Conservation (phyloP, 2,797 vertebrate genomes). For the Adelosebastes latens region DNA sequence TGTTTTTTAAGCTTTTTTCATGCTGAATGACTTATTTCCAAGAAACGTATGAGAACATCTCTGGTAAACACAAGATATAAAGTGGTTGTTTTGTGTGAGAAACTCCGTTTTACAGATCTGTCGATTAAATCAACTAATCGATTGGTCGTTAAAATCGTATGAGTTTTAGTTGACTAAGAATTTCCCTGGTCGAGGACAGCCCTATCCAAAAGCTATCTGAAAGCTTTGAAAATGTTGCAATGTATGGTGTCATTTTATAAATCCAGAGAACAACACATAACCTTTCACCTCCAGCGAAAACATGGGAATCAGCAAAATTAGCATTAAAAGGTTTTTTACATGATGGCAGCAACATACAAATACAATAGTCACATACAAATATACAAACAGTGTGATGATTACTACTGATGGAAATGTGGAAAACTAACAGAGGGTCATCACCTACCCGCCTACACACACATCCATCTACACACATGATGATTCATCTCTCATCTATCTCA, state of each 20-base stretch:
- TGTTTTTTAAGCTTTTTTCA: background rate
- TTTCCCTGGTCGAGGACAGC: too few species aligned
- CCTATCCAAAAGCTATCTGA: background rate
- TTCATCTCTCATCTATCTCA: constrained; percentile 10
- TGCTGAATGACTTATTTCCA: background rate
- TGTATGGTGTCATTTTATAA: background rate
- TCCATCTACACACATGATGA: background rate
- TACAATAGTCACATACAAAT: background rate
- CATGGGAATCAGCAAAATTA: background rate
- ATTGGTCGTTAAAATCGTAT: too few species aligned
- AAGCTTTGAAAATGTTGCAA: background rate
- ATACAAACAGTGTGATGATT: background rate
- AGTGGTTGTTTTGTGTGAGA: too few species aligned
- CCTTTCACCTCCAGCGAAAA: background rate
- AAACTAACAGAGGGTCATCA: constrained; percentile 20
- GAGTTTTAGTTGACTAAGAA: too few species aligned
- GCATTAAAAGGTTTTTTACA: background rate
- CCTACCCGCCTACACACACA: constrained; percentile 5
- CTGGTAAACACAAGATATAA: background rate
- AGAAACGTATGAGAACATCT: background rate
- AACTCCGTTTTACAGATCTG: too few species aligned
- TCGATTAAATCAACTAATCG: too few species aligned
- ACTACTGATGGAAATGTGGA: constrained; percentile 12
- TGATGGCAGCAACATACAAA: background rate
- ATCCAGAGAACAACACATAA: background rate